These are phyloP conservation scores for Zaprionus africanus DNA, from an alignment of 1,140 invertebrate species.

Conservation along the genomic window DNA sequence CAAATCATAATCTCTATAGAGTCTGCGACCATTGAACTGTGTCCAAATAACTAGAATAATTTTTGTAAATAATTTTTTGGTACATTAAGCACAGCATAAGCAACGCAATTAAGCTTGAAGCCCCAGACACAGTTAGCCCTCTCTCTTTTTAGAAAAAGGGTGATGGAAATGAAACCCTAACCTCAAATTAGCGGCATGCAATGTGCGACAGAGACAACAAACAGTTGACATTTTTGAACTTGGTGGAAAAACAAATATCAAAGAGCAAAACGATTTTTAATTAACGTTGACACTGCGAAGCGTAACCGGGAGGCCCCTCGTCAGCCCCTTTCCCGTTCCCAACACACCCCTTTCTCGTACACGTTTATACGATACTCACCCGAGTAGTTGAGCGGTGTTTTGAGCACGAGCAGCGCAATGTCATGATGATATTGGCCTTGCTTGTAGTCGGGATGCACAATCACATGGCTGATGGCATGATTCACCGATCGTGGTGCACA, in stretches of 20 bases:
- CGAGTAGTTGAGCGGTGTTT: constrained; percentile 88
- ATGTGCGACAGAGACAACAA: constrained; percentile 20
- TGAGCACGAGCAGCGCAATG: constrained; percentile 88
- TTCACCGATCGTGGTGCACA: constrained; percentile 88
- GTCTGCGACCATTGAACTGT: constrained; percentile 54
- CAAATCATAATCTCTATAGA: constrained; percentile 22
- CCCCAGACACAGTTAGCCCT: not conserved
- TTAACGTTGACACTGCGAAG: constrained; percentile 67
- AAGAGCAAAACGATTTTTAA: constrained; percentile 80
- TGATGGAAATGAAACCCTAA: constrained; percentile 25
- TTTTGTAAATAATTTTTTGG: constrained; percentile 52
- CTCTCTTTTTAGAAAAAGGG: not conserved
- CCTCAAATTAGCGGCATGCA: constrained; percentile 73
- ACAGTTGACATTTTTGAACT: constrained; percentile 70
- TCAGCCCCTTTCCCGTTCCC: not conserved
- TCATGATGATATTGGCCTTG: constrained; percentile 89
- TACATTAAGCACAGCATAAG: constrained; percentile 60
- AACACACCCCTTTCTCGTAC: not conserved
- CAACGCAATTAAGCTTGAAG: constrained; percentile 41
- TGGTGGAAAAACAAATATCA: constrained; percentile 51
- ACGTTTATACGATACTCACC: constrained; percentile 84
- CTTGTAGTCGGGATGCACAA: constrained; percentile 89
- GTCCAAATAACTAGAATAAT: constrained; percentile 28
- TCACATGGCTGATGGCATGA: constrained; percentile 87
- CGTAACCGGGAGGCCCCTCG: constrained; percentile 49